Base-by-base conservation (phyloP, 2,113 vertebrate genomes). In the Thunnus maccoyii region DNA sequence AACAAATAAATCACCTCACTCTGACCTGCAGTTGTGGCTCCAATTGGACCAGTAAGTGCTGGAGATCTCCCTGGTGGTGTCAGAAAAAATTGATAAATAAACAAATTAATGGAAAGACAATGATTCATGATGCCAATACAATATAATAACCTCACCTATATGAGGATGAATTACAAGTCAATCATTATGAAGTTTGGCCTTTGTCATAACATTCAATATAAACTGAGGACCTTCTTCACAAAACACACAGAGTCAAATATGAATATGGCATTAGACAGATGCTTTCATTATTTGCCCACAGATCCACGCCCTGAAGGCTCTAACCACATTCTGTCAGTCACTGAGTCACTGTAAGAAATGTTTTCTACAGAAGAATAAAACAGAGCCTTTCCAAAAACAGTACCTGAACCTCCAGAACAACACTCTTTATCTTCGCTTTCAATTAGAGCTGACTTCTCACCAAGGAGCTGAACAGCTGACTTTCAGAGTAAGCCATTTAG, bases 401-500 rank as follows among this genome's bases (percentile, higher is more conserved):
- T 32, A 13, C 51, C 16, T 10, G 30, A 51, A 52, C 15, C 25
- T 51, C 25, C 48, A 12, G 32, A 67, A 30, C 17, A n/a, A 7
- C 8, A 10, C 6, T 66, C 47, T 66, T 18, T n/a, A 6, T 50
- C 67, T 17, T 14, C 11, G 4, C 6, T 8, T 66, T 48, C 17
- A 3, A 66, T 20, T 20, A n/a, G 58, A 62, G 3, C 46, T 8
- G 14, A 55, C 27, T 12, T 8, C 54, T n/a, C 41, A 36, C 73
- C 22, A 22, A 66, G 41, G 73, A 66, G 62, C 41, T 48, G 51
- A 64, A 32, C 10, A 1, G 61, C 50, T 55, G 50, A 47, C 51
- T 47, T 65, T 64, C 25, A 57, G 15, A 67, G 52, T 47, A 27
- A 64, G 50, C 36, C 20, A 55, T 55, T 63, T 75, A 54, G 50